A percentile compares a stretch with the other conserved stretches of the same genome.
Conservation (phyloP, 2,888 invertebrate genomes). For the Drosophila melanosoma region DNA sequence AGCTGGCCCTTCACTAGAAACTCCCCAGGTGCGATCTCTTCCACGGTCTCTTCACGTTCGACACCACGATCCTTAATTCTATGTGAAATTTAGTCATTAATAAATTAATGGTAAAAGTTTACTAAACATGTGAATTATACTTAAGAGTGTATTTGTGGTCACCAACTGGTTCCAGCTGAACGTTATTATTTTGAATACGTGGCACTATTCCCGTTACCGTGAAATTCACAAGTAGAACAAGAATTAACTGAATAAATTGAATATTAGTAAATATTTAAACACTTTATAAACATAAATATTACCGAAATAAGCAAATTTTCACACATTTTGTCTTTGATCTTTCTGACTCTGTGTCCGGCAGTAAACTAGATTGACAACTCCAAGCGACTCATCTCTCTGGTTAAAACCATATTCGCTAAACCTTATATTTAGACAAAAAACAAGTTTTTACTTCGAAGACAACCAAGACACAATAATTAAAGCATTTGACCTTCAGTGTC, state of each 20-base stretch:
- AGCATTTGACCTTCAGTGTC: constrained; percentile 22
- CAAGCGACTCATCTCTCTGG: constrained; percentile 31
- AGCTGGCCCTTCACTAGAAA: constrained; percentile 27
- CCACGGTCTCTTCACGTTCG: constrained; percentile 39
- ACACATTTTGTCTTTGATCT: constrained; percentile 38
- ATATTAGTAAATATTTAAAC: background rate
- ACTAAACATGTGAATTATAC: background rate
- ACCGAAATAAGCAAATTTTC: constrained; percentile 24
- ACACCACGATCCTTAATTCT: constrained; percentile 20
- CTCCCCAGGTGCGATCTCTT: constrained; percentile 26
- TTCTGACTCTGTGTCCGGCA: constrained; percentile 4
- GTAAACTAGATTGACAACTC: constrained; percentile 30
- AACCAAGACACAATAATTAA: constrained; percentile 11
- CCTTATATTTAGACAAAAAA: constrained; percentile 38
- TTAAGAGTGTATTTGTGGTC: constrained; percentile 30
- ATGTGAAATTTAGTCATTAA: background rate
- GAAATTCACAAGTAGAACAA: constrained; percentile 20
- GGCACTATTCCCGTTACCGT: constrained; percentile 26
- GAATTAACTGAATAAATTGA: constrained; percentile 24
- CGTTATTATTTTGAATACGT: constrained; percentile 17
- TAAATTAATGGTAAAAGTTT: background rate
- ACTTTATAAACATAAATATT: background rate
- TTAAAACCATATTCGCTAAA: constrained; percentile 10
- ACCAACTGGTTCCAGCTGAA: constrained; percentile 25
- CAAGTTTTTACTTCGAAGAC: constrained; percentile 28